Evolutionary conservation across 2,888 invertebrate genomes (phyloP).

Genomic region (Altica lythri): DNA sequence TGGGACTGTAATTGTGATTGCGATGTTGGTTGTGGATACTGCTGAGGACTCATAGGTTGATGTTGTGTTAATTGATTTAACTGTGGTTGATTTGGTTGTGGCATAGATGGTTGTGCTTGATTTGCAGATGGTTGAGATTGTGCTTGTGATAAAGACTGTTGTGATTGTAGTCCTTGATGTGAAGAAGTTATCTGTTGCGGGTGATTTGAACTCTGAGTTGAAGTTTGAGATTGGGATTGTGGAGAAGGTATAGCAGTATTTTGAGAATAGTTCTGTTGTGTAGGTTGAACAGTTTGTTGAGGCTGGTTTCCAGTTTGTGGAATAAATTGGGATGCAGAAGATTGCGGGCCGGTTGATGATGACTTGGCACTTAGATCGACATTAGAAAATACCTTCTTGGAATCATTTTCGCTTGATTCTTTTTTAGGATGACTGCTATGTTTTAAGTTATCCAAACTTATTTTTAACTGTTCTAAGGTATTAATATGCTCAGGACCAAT

Average conservation of each 20-base stretch:
- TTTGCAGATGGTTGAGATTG: neutral
- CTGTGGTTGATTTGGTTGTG: neutral
- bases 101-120: neutral
- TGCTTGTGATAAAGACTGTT: conserved; percentile 2
- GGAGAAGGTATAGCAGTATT: conserved; percentile 13
- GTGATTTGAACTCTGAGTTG: conserved; percentile 21
- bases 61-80: conserved; percentile 7
- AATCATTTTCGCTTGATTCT: conserved; percentile 41
- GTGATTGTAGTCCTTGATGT: conserved; percentile 18
- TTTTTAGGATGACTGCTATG: conserved; percentile 59
- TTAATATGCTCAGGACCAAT: conserved; percentile 60
- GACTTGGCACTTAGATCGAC: conserved; percentile 40
- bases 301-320: conserved; percentile 8
- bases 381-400: conserved; percentile 45
- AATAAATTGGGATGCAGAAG: conserved; percentile 26
- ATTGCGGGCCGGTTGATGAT: conserved; percentile 26
- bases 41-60: conserved; percentile 23
- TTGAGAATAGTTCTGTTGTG: neutral
- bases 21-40: conserved; percentile 29
- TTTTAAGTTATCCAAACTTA: conserved; percentile 63
- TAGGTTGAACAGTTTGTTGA: neutral
- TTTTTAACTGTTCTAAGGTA: conserved; percentile 63
- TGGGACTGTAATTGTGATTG: conserved; percentile 9
- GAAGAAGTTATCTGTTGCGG: conserved; percentile 21
- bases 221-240: conserved; percentile 18